These are phyloP conservation scores for Tenthredo amoena DNA, from an alignment of 2,888 invertebrate species.

Conservation along the genomic window DNA sequence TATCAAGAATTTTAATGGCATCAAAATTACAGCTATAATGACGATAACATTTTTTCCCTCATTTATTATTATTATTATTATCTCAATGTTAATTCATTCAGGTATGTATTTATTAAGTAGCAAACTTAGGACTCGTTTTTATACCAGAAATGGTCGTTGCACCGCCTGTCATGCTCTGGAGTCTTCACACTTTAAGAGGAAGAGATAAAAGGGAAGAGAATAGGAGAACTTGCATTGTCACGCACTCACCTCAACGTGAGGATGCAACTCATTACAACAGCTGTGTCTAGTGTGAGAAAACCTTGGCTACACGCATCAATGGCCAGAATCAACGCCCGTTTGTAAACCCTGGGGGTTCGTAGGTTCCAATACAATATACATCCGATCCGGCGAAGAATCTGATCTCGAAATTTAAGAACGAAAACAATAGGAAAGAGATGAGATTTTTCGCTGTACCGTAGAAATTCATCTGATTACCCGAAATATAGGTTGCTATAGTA, in stretches of 20 bases:
- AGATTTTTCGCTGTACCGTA: neutral
- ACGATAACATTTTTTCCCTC: neutral
- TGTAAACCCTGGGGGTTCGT: conserved; percentile 5
- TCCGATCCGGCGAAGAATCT: neutral
- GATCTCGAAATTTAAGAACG: neutral
- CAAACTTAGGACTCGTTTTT: neutral
- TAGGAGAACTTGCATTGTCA: conserved; percentile 64
- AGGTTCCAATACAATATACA: neutral
- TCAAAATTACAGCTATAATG: neutral
- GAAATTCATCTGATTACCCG: neutral
- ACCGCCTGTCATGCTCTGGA: neutral
- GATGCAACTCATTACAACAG: conserved; percentile 78
- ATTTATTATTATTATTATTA: neutral
- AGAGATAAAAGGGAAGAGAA: conserved; percentile 61
- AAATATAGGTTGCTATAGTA: neutral
- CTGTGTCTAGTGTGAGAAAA: conserved; percentile 75
- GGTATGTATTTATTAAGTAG: neutral
- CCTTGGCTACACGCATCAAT: conserved; percentile 64
- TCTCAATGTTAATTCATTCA: neutral
- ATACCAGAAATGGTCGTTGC: neutral
- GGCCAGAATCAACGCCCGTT: conserved; percentile 56
- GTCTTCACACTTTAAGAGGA: conserved; percentile 51
- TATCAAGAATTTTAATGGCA: neutral
- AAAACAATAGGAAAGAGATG: neutral
- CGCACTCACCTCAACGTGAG: conserved; percentile 69